phyloP scores from a whole-genome alignment of 2,113 vertebrate genomes.

The Glaucomys volans region DNA sequence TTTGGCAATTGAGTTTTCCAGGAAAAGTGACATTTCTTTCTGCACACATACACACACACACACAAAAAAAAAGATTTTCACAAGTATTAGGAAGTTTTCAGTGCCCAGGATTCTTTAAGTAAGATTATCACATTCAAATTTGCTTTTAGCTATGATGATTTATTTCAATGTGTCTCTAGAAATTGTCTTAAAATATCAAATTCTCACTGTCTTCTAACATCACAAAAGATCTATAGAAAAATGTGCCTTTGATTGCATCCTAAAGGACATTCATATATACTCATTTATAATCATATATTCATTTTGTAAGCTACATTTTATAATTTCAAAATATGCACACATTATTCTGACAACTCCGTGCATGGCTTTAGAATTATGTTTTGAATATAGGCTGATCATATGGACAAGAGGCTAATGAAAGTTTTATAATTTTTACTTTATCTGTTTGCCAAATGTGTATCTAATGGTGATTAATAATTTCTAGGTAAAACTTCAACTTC shows the following conservation, averaged over 20 bases:
- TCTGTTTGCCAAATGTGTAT: not conserved
- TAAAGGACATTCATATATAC: not conserved
- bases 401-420: not conserved
- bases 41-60: no score
- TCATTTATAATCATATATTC: not conserved
- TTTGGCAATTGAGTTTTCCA: not conserved
- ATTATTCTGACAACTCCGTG: not conserved
- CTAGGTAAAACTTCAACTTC: not conserved
- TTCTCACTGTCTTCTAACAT: not conserved
- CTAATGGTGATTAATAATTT: conserved; percentile 59
- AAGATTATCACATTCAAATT: not conserved
- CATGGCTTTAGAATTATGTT: conserved; percentile 1
- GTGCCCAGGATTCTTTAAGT: not conserved
- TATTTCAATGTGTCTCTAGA: not conserved
- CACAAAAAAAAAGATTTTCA: not conserved
- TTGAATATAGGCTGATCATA: not conserved
- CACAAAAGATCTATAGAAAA: not conserved
- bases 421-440: not conserved
- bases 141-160: not conserved
- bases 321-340: not conserved
- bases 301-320: not conserved
- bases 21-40: not conserved
- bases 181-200: conserved; percentile 41
- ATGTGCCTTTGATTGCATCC: not conserved
- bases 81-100: not conserved